phyloP scores from a whole-genome alignment of 2,113 vertebrate genomes.

The Ictidomys tridecemlineatus region DNA sequence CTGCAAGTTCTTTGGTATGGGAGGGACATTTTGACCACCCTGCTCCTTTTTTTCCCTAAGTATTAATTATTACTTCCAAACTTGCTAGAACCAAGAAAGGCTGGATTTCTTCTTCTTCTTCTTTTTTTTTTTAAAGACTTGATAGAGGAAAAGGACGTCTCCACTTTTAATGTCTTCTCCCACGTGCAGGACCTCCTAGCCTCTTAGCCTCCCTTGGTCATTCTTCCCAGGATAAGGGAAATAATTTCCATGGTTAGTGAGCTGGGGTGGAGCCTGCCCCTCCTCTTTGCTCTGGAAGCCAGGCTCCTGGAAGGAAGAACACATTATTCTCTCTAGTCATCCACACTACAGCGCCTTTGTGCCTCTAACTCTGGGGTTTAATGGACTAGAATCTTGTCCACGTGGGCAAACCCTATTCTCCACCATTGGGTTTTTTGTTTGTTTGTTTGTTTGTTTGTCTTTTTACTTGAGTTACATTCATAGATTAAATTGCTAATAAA shows the following conservation, averaged over 20 bases:
- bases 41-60: background rate
- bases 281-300: background rate
- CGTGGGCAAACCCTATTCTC: background rate
- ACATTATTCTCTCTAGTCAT: background rate
- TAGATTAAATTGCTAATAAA: too few species aligned
- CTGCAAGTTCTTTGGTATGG: background rate
- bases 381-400: background rate
- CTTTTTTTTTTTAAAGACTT: background rate
- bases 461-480: background rate
- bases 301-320: background rate
- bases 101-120: background rate
- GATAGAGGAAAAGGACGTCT: background rate
- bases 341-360: background rate
- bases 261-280: background rate
- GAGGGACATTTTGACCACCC: background rate
- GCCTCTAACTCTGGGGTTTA: background rate
- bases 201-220: background rate
- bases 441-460: too few species aligned
- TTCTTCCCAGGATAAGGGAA: background rate
- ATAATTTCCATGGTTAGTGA: background rate
- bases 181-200: background rate
- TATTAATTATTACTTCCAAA: background rate
- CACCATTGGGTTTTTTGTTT: too few species aligned
- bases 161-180: background rate
- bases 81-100: background rate